Evolutionary conservation across 2,113 vertebrate genomes (phyloP).

Genomic region (Corydoras sp.): DNA sequence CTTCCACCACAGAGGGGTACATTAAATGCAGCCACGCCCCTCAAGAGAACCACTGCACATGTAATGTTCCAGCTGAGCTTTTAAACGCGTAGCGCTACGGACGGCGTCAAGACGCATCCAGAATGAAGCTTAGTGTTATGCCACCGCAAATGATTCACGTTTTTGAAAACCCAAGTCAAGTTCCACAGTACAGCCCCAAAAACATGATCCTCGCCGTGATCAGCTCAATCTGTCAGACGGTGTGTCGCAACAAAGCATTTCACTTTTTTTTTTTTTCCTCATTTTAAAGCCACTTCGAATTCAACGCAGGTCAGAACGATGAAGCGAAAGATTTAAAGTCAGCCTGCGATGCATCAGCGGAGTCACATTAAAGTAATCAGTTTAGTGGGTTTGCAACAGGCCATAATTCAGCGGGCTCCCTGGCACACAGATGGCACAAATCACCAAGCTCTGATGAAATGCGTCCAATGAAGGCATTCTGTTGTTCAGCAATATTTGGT

Average conservation of each 20-base stretch:
- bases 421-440: slow-evolving; percentile 2
- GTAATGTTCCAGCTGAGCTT: too few relatives aligned
- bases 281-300: neutral
- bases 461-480: neutral
- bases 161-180: too few relatives aligned
- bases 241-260: neutral
- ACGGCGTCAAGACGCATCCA: too few relatives aligned
- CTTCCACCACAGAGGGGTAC: too few relatives aligned
- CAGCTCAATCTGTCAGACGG: too few relatives aligned
- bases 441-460: slow-evolving; percentile 5
- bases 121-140: too few relatives aligned
- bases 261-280: neutral
- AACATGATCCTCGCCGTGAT: too few relatives aligned
- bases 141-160: too few relatives aligned
- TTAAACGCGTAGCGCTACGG: too few relatives aligned
- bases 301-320: neutral
- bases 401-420: neutral
- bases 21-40: too few relatives aligned
- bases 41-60: too few relatives aligned
- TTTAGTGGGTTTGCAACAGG: neutral
- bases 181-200: too few relatives aligned
- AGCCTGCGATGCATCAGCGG: neutral
- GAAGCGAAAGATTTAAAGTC: neutral
- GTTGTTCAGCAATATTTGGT: slow-evolving; percentile 6
- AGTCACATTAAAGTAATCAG: neutral